Evolutionary conservation across 1,140 invertebrate species (phyloP), one percentile per base, ranked within the genome.

Genomic region (Pantala flavescens): DNA sequence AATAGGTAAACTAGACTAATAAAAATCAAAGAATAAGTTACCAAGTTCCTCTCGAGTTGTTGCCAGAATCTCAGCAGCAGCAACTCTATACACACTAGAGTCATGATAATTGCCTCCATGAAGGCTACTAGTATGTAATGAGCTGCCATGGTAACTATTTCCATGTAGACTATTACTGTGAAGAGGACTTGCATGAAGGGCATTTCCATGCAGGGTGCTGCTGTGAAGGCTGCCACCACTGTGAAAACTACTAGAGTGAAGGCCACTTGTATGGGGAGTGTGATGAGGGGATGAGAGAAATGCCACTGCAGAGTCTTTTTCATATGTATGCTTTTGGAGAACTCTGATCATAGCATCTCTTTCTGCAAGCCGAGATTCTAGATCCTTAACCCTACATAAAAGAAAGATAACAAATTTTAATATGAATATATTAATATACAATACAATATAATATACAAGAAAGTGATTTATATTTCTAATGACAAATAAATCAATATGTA

Each of bases 291-390:
- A 63, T 21, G 49, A 63, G 12, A 63, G 14, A 21, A 63, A 63
- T 3, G n/a, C 49, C 12, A 63, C 49, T 9, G 28, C 28, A 36
- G 28, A 36, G 14, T 63, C 49, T 12, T 63, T 63, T 12, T 63
- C 49, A 21, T 63, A 63, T 21, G 49, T 63, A 21, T 92, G 91
- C 78, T 93, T 92, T 80, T 95, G 93, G 21, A 96, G 84, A 5
- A 95, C 93, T 77, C 90, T 89, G 76, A 96, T 94, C 92, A 96
- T 95, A 0, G 93, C 93, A 81, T 96, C 93, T 77, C 90, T 88
- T 82, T 96, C 93, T 0, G 92, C 91, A 73, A 96, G 85, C 80
- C 94, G 93, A 0, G 92, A 93, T 82, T 96, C 93, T 70, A 95
- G 81, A 82, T 94, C 91, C 84, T 94, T 94, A 74, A 95, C 87